Base-by-base conservation (phyloP, 2,113 vertebrate species). In the Myotis lucifugus region DNA sequence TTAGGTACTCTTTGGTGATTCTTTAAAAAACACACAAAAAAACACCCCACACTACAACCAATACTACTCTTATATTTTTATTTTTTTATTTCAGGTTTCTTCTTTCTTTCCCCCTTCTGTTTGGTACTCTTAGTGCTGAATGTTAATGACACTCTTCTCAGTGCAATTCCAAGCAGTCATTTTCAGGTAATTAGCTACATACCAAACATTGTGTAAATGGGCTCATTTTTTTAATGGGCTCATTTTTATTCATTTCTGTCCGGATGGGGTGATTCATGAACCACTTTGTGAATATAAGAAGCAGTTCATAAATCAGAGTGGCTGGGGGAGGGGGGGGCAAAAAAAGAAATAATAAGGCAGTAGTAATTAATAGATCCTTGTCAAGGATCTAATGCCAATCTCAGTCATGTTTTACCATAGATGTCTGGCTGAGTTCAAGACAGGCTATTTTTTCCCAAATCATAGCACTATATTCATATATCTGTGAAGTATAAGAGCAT, bases 201-300 rank as follows among this genome's bases (percentile, higher is more conserved):
- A 72, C 59, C 82, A 94, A 96, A 76, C 85, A 61, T 73, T 95
- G 69, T 92, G 61, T 85, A 96, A 96, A 86, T 97, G 81, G 56
- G 37, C 61, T 93, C 73, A 46, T 94, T 97, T 94, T 54, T 56
- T 56, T 54, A 96, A 85, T 97, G 76, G 56, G 37, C 54, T 93
- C 69, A 46, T 95, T 97, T 95, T 94, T 97, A 91, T 86, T 96
- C 85, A 96, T 95, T 97, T 97, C 86, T 87, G 64, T 82, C 37
- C 8, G 70, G 34, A 6, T 23, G n/a, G 15, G 52, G 64, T 95
- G 78, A 91, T 96, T 97, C 90, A 97, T 78, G 94, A 85, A 83
- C 88, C 88, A 93, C 42, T 92, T 76, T 94, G 83, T 46, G 78
- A 88, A 91, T 94, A 73, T 88, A 66, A 95, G 90, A 95, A 96